Percentiles rank a stretch among this genome's conserved stretches.
phyloP scores from a whole-genome alignment of 2,888 invertebrate species.

The Leptinotarsa tumamoca region DNA sequence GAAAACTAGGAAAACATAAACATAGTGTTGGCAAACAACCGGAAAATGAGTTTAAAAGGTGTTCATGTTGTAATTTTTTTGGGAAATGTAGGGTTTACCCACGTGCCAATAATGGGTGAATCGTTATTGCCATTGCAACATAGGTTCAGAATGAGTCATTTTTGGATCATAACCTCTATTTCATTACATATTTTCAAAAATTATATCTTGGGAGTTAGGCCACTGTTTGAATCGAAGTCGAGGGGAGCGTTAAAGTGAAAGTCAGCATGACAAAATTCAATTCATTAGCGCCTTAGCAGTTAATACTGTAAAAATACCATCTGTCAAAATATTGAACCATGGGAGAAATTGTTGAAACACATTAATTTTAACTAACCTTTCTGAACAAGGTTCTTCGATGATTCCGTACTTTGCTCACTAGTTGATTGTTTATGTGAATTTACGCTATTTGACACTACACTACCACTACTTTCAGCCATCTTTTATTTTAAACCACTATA shows the following conservation, averaged over 20 bases:
- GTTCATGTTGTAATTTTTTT: not conserved
- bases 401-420: slow-evolving; percentile 54
- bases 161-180: slow-evolving; percentile 17
- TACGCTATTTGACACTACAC: slow-evolving; percentile 62
- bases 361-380: slow-evolving; percentile 56
- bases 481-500: slow-evolving; percentile 51
- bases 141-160: slow-evolving; percentile 17
- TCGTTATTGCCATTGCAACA: not conserved
- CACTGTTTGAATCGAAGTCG: not conserved
- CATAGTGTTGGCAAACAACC: not conserved
- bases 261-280: not conserved
- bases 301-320: slow-evolving; percentile 45
- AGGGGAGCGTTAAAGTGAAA: not conserved
- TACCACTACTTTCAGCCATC: slow-evolving; percentile 66
- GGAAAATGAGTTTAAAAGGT: slow-evolving; percentile 1
- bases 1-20: slow-evolving; percentile 12
- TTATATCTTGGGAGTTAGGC: not conserved
- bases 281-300: not conserved
- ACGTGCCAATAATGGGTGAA: not conserved
- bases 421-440: slow-evolving; percentile 58
- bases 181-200: not conserved
- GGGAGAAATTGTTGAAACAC: not conserved
- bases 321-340: slow-evolving; percentile 42
- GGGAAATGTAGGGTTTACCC: not conserved
- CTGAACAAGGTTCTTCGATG: slow-evolving; percentile 57